Percentiles rank a stretch among this genome's conserved stretches.
phyloP scores from a whole-genome alignment of 2,888 invertebrate genomes.

The Hedya salicella region DNA sequence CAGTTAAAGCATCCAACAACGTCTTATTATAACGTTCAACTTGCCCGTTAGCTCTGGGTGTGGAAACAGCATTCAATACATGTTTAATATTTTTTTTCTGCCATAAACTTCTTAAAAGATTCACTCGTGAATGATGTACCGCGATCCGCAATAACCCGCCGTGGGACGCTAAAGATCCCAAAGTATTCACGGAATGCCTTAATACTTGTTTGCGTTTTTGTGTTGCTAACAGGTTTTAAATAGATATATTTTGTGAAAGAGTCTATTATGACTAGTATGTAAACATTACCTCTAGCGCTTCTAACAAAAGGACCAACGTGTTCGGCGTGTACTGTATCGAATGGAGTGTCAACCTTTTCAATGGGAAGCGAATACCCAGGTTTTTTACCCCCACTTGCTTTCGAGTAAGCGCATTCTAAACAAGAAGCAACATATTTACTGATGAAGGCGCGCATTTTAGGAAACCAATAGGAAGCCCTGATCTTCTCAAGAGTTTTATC shows the following conservation, averaged over 20 bases:
- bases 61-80: no score
- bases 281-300: slow-evolving; percentile 35
- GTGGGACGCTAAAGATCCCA: no score
- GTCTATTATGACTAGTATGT: slow-evolving; percentile 41
- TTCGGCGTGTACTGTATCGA: slow-evolving; percentile 14
- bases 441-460: slow-evolving; percentile 42
- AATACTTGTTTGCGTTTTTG: no score
- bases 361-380: slow-evolving; percentile 45
- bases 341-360: slow-evolving; percentile 38
- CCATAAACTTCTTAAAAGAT: no score
- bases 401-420: slow-evolving; percentile 44
- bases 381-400: slow-evolving; percentile 38
- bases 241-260: slow-evolving; percentile 35
- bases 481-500: slow-evolving; percentile 44
- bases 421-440: slow-evolving; percentile 45
- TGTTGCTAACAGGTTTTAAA: no score
- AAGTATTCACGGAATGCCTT: no score
- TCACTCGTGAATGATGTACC: no score
- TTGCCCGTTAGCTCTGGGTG: no score
- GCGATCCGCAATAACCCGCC: no score
- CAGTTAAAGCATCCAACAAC: no score
- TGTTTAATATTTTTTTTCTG: no score
- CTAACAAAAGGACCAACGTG: slow-evolving; percentile 43
- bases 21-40: no score
- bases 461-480: slow-evolving; percentile 43